Evolutionary conservation across 2,888 invertebrate genomes (phyloP).

Genomic region (Tetragonisca angustula): DNA sequence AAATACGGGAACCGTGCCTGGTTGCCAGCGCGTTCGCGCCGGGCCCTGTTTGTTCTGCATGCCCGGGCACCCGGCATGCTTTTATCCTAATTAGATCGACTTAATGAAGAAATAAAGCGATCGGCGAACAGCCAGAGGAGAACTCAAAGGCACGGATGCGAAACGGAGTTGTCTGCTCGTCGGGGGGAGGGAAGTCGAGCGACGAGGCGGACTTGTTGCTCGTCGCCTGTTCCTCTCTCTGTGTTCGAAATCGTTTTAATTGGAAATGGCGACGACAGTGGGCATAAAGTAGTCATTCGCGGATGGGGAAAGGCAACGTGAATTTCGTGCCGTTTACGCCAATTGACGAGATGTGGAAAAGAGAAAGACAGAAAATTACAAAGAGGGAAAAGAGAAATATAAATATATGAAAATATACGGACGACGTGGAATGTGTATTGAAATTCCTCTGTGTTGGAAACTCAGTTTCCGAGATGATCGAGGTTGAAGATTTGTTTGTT

Average conservation of each 20-base stretch:
- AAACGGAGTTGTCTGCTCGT: too few relatives aligned
- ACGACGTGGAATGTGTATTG: too few relatives aligned
- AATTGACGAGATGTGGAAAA: too few relatives aligned
- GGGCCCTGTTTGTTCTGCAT: slow-evolving; percentile 53
- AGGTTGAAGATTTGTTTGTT: too few relatives aligned
- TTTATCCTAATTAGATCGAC: slow-evolving; percentile 65
- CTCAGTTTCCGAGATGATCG: too few relatives aligned
- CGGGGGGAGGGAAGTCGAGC: neutral
- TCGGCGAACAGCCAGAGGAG: slow-evolving; percentile 4
- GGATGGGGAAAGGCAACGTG: too few relatives aligned
- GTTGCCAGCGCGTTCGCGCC: slow-evolving; percentile 41
- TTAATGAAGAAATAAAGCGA: slow-evolving; percentile 64
- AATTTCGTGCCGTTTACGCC: too few relatives aligned
- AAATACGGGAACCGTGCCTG: slow-evolving; percentile 16
- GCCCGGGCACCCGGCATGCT: slow-evolving; percentile 41
- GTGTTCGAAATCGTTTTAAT: neutral
- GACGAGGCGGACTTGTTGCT: slow-evolving; percentile 29
- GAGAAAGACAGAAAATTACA: too few relatives aligned
- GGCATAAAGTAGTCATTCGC: neutral
- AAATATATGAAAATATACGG: too few relatives aligned
- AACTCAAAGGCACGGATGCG: slow-evolving; percentile 28
- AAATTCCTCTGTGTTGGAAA: too few relatives aligned
- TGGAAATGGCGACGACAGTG: neutral
- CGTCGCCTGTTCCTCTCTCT: neutral
- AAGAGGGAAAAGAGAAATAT: too few relatives aligned